Evolutionary conservation across 1,140 invertebrate genomes (phyloP).

Genomic region (Aphelinus certus): DNA sequence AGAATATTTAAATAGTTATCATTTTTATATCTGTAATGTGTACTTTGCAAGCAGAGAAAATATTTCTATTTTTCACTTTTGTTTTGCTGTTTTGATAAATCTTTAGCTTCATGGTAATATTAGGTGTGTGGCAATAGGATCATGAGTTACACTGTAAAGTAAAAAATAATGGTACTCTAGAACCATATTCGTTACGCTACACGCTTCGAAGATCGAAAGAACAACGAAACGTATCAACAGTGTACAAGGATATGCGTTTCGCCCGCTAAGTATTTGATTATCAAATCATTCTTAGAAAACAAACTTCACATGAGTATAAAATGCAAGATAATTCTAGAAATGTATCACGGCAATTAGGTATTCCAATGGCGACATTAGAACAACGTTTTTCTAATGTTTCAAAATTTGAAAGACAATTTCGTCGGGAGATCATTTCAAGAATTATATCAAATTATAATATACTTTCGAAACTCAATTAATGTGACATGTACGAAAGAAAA

Average conservation of each 20-base stretch:
- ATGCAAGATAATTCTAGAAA: too few species aligned
- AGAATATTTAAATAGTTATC: too few species aligned
- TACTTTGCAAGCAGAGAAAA: too few species aligned
- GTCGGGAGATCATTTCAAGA: too few species aligned
- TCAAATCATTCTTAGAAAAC: constrained; percentile 1
- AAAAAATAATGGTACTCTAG: constrained; percentile 20
- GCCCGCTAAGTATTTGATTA: not conserved
- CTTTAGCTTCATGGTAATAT: too few species aligned
- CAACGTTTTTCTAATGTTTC: too few species aligned
- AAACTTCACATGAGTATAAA: not conserved
- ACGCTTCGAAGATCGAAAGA: constrained; percentile 14
- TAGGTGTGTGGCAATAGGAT: constrained; percentile 9
- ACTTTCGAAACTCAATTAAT: constrained; percentile 24
- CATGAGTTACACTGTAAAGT: not conserved
- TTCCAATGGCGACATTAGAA: too few species aligned
- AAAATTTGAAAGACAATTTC: too few species aligned
- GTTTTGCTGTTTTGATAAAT: too few species aligned
- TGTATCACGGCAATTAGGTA: too few species aligned
- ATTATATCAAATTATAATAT: not conserved
- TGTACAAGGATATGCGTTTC: not conserved
- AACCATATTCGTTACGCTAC: constrained; percentile 27
- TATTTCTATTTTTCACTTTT: too few species aligned
- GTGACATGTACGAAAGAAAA: not conserved
- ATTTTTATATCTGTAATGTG: too few species aligned
- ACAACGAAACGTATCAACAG: constrained; percentile 5